These are phyloP conservation scores for Hylaeus anthracinus DNA, from an alignment of 1,140 invertebrate species.

Conservation along the genomic window DNA sequence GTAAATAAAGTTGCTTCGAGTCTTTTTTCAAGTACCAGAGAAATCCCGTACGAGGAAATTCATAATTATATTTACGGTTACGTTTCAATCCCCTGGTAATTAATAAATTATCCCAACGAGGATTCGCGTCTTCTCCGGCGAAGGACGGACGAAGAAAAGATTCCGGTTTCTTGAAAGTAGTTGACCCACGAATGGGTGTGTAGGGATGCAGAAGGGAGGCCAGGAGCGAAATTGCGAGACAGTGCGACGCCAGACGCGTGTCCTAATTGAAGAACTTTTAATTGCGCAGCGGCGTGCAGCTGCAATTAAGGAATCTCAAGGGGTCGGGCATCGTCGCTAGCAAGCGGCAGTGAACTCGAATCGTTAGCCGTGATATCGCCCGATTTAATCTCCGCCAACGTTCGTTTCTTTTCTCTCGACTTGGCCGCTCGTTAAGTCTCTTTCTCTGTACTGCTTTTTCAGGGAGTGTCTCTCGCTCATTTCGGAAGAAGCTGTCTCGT, in stretches of 20 bases:
- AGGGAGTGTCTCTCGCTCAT: conserved; percentile 6
- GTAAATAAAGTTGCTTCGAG: too few species aligned
- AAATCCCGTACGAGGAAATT: too few species aligned
- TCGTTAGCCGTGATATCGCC: conserved; percentile 54
- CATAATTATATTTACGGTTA: too few species aligned
- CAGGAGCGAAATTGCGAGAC: conserved; percentile 29
- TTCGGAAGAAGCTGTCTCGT: neutral
- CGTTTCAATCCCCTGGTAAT: too few species aligned
- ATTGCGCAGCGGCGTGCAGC: conserved; percentile 55
- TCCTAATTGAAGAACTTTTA: conserved; percentile 63
- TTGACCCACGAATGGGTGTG: neutral
- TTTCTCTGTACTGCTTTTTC: conserved; percentile 31
- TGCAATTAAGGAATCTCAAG: conserved; percentile 65
- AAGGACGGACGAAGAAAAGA: neutral
- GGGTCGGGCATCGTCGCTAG: conserved; percentile 31
- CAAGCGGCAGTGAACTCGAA: conserved; percentile 27
- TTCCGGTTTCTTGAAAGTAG: neutral
- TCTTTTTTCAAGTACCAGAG: too few species aligned
- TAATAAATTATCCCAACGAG: neutral
- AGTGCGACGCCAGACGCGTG: conserved; percentile 38
- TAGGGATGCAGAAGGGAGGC: neutral
- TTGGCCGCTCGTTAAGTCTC: conserved; percentile 47
- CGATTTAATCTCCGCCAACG: conserved; percentile 56
- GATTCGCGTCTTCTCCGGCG: neutral
- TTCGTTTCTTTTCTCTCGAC: conserved; percentile 33